Evolutionary conservation across 2,888 invertebrate species (phyloP).

Genomic region (Stenodema calcarata): DNA sequence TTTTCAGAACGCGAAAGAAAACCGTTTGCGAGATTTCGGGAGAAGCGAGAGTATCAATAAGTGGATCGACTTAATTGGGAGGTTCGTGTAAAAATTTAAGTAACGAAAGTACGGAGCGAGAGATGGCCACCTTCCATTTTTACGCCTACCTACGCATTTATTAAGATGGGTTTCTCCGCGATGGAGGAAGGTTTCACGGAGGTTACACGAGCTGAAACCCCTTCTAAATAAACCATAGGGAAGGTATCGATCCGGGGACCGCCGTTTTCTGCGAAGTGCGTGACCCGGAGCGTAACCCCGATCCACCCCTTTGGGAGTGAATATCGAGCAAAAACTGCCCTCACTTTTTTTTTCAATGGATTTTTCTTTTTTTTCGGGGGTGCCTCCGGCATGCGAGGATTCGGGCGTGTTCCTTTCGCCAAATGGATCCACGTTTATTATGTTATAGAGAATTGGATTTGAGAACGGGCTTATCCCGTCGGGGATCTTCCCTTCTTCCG

Average conservation of each 20-base stretch:
- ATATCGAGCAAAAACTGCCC: background rate
- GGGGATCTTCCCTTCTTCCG: background rate
- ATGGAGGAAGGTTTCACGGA: background rate
- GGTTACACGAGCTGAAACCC: background rate
- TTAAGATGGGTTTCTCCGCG: background rate
- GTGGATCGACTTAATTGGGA: too few relatives aligned
- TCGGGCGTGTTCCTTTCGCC: background rate
- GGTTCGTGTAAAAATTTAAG: background rate
- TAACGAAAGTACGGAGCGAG: background rate
- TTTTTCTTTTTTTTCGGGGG: background rate
- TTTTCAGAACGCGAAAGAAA: too few relatives aligned
- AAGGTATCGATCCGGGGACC: background rate
- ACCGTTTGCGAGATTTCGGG: too few relatives aligned
- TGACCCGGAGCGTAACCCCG: background rate
- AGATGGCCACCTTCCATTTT: background rate
- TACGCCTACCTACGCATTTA: background rate
- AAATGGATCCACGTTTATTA: background rate
- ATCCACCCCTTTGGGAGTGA: background rate
- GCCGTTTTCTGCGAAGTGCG: constrained; percentile 4
- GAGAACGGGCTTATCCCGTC: too few relatives aligned
- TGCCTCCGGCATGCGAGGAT: background rate
- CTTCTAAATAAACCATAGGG: constrained; percentile 4
- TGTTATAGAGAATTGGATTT: background rate
- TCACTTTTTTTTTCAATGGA: background rate
- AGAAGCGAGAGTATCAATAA: too few relatives aligned